These are phyloP conservation scores for Micromys minutus DNA, from an alignment of 2,113 vertebrate species.

Conservation along the genomic window DNA sequence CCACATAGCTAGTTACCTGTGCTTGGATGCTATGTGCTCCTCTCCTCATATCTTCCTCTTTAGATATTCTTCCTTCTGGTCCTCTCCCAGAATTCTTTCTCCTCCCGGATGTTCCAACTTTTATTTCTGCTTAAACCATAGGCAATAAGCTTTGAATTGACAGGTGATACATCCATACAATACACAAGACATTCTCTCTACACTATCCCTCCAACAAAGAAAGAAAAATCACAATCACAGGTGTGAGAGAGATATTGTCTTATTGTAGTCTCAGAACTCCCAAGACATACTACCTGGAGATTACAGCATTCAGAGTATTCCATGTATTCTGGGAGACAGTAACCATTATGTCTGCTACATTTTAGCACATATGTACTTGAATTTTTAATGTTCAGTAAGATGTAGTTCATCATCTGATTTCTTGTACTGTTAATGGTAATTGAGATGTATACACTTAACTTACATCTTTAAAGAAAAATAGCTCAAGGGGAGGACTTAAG, in stretches of 20 bases:
- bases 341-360: neutral
- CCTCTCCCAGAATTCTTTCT: too few relatives aligned
- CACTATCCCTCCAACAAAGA: accelerated
- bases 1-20: too few relatives aligned
- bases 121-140: too few relatives aligned
- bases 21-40: too few relatives aligned
- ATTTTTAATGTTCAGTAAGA: neutral
- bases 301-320: neutral
- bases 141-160: too few relatives aligned
- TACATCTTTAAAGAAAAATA: neutral
- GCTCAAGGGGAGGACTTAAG: too few relatives aligned
- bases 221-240: neutral
- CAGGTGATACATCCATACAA: too few relatives aligned
- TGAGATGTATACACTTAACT: neutral
- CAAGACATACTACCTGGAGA: too few relatives aligned
- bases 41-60: too few relatives aligned
- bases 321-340: accelerated
- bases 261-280: neutral
- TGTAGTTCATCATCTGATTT: neutral
- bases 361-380: neutral
- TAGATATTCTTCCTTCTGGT: too few relatives aligned
- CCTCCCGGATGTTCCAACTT: too few relatives aligned
- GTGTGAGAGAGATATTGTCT: accelerated
- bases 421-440: neutral
- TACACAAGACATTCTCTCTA: too few relatives aligned